phyloP scores from a whole-genome alignment of 2,797 vertebrate species.

The Tachyglossus aculeatus region DNA sequence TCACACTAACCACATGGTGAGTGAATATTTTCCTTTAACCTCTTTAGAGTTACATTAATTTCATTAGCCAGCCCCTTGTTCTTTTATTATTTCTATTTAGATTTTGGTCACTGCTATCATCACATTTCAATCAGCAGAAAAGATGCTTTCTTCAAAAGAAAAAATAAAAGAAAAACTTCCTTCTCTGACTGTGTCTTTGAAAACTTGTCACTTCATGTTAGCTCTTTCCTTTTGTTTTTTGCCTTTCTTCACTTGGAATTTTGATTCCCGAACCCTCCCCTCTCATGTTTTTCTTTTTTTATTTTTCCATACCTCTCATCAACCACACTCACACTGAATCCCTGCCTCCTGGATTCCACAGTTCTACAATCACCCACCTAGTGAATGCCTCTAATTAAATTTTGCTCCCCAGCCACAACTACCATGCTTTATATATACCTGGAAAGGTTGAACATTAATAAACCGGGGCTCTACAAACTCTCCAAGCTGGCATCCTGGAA shows the following conservation, averaged over 20 bases:
- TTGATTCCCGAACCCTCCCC: no score
- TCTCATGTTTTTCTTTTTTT: background rate
- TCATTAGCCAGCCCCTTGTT: slow-evolving; percentile 50
- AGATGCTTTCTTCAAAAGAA: slow-evolving; percentile 6
- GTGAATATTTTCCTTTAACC: slow-evolving; percentile 56
- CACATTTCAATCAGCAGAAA: slow-evolving; percentile 27
- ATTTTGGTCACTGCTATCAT: slow-evolving; percentile 39
- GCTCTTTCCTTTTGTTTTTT: background rate
- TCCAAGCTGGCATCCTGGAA: slow-evolving; percentile 39
- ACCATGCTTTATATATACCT: slow-evolving; percentile 59
- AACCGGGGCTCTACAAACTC: slow-evolving; percentile 68
- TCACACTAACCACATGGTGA: slow-evolving; percentile 55
- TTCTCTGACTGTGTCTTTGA: slow-evolving; percentile 26
- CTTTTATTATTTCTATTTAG: slow-evolving; percentile 58
- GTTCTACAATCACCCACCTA: slow-evolving; percentile 48
- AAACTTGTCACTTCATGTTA: background rate
- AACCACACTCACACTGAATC: slow-evolving; percentile 14
- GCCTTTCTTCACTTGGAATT: slow-evolving; percentile 32
- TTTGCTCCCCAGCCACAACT: slow-evolving; percentile 60
- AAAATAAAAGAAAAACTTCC: no score
- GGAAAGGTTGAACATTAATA: slow-evolving; percentile 72
- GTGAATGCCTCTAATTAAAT: slow-evolving; percentile 73
- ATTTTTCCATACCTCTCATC: background rate
- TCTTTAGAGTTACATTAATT: slow-evolving; percentile 61
- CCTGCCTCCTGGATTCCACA: slow-evolving; percentile 34